A percentile compares a stretch with the other conserved stretches of the same genome.
phyloP scores from a whole-genome alignment of 2,888 invertebrate species.

The Diploptera punctata region DNA sequence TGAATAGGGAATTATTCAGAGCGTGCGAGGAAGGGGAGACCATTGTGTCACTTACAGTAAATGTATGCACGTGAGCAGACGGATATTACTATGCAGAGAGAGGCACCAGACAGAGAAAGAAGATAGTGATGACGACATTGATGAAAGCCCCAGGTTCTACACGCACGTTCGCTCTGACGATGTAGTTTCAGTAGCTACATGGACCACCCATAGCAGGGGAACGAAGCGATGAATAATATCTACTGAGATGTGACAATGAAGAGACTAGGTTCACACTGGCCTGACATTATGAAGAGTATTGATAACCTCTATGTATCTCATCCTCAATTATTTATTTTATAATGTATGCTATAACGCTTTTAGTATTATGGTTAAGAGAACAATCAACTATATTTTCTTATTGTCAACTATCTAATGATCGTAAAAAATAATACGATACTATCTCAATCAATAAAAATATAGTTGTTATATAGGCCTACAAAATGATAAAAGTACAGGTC shows the following conservation, averaged over 20 bases:
- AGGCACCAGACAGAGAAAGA: background rate
- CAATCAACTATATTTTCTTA: too few relatives aligned
- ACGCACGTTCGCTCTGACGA: background rate
- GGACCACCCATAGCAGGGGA: background rate
- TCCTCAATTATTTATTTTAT: too few relatives aligned
- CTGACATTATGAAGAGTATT: too few relatives aligned
- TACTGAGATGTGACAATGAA: background rate
- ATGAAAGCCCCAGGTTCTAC: background rate
- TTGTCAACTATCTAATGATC: too few relatives aligned
- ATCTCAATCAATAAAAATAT: too few relatives aligned
- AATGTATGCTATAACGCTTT: too few relatives aligned
- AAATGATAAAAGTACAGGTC: too few relatives aligned
- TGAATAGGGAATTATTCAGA: too few relatives aligned
- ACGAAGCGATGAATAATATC: background rate
- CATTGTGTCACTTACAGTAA: background rate
- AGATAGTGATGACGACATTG: background rate
- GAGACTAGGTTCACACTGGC: background rate
- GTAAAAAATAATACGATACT: too few relatives aligned
- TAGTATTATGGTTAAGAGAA: too few relatives aligned
- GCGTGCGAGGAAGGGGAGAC: background rate
- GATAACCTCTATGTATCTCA: too few relatives aligned
- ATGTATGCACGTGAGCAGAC: background rate
- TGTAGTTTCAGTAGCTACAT: background rate
- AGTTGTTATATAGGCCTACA: too few relatives aligned
- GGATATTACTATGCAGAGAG: slow-evolving; percentile 2